Evolutionary conservation across 2,113 vertebrate species (phyloP).

Genomic region (Vicugna pacos): DNA sequence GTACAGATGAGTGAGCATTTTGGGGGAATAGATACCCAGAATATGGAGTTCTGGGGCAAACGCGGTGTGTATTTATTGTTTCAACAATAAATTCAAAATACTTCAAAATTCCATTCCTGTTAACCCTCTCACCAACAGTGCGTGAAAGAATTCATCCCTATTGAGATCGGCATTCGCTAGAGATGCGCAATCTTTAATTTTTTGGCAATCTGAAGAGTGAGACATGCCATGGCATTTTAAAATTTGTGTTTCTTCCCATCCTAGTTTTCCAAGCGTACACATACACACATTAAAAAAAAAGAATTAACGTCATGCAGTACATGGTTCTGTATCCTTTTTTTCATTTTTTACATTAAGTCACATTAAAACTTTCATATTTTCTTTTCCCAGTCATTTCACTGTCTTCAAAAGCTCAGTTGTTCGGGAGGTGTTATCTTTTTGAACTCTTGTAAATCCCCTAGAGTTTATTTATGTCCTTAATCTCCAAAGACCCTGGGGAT

Average conservation of each 20-base stretch:
- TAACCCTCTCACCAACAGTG: background rate
- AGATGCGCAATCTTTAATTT: background rate
- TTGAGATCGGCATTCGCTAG: background rate
- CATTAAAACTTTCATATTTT: slow-evolving; percentile 22
- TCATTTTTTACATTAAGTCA: background rate
- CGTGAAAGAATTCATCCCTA: background rate
- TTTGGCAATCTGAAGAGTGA: background rate
- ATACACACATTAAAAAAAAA: background rate
- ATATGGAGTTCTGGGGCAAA: background rate
- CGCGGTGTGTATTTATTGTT: background rate
- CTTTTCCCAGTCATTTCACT: background rate
- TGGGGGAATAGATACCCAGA: background rate
- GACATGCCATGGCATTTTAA: background rate
- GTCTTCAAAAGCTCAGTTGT: background rate
- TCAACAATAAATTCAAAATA: background rate
- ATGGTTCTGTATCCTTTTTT: background rate
- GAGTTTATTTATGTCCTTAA: background rate
- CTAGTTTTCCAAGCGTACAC: background rate
- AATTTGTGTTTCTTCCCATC: slow-evolving; percentile 23
- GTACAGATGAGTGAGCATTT: background rate
- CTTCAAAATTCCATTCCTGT: background rate
- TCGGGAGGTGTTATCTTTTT: background rate
- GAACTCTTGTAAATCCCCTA: background rate
- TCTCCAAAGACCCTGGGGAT: background rate
- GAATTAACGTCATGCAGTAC: background rate